A percentile compares a stretch with the other conserved stretches of the same genome.
phyloP scores from a whole-genome alignment of 2,797 vertebrate species.

The Helicolenus hilgendorfi region DNA sequence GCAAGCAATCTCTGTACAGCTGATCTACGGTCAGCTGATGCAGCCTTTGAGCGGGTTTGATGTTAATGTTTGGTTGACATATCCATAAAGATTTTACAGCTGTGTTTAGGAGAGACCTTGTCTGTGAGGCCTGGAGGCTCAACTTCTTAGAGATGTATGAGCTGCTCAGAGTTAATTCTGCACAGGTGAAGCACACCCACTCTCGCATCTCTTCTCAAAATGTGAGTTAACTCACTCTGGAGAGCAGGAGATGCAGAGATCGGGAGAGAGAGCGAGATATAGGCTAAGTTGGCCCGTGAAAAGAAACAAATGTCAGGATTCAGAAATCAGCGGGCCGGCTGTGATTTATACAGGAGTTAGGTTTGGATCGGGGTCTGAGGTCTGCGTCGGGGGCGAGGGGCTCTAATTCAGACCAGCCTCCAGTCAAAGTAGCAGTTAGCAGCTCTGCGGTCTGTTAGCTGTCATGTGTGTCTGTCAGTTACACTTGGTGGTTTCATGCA shows the following conservation, averaged over 20 bases:
- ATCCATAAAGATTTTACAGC: slow-evolving; percentile 80
- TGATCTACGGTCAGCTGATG: slow-evolving; percentile 22
- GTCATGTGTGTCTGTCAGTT: slow-evolving; percentile 67
- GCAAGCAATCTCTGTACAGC: neutral
- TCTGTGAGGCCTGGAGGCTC: slow-evolving; percentile 34
- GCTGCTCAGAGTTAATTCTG: slow-evolving; percentile 56
- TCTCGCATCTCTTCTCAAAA: slow-evolving; percentile 21
- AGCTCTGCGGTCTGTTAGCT: slow-evolving; percentile 55
- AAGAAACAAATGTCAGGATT: slow-evolving; percentile 80
- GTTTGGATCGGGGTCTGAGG: slow-evolving; percentile 66
- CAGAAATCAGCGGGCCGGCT: slow-evolving; percentile 67
- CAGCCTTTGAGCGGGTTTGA: slow-evolving; percentile 11
- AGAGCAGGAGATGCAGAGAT: slow-evolving; percentile 5
- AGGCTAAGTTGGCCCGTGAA: slow-evolving; percentile 66
- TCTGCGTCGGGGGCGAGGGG: slow-evolving; percentile 31
- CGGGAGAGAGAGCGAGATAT: slow-evolving; percentile 18
- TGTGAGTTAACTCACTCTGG: neutral
- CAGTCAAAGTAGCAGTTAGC: slow-evolving; percentile 68
- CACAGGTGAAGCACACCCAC: slow-evolving; percentile 44
- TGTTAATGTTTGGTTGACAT: slow-evolving; percentile 56
- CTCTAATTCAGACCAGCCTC: slow-evolving; percentile 77
- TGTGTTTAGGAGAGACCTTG: slow-evolving; percentile 60
- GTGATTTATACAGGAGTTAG: slow-evolving; percentile 70
- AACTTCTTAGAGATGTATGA: slow-evolving; percentile 41
- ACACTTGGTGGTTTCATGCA: slow-evolving; percentile 29